Evolutionary conservation across 2,113 vertebrate species (phyloP).

Genomic region (Grus americana): DNA sequence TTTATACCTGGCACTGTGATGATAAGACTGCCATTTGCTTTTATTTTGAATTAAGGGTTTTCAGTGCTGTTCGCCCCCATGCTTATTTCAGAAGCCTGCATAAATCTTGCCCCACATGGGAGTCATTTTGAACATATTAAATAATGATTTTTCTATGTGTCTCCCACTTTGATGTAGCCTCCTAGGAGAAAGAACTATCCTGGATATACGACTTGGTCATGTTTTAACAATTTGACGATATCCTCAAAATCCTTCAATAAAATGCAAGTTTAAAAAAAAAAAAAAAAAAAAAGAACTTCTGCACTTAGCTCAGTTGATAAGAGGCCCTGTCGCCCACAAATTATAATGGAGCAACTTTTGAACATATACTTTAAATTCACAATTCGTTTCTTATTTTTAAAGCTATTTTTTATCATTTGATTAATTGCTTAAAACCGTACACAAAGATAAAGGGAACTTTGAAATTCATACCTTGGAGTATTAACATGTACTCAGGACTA

Average conservation of each 20-base stretch:
- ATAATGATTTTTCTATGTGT: slow-evolving; percentile 13
- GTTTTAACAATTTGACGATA: slow-evolving; percentile 26
- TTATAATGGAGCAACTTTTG: slow-evolving; percentile 1
- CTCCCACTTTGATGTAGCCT: slow-evolving; percentile 18
- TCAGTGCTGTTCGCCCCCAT: background rate
- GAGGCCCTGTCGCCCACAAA: background rate
- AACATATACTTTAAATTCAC: slow-evolving; percentile 38
- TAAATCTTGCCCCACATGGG: background rate
- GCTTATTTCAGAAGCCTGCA: background rate
- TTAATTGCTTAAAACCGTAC: slow-evolving; percentile 71
- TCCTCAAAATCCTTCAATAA: slow-evolving; percentile 13
- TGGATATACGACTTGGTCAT: background rate
- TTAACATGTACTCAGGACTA: slow-evolving; percentile 64
- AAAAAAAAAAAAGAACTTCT: background rate
- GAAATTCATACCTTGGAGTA: slow-evolving; percentile 73
- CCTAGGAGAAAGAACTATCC: background rate
- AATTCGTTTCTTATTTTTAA: slow-evolving; percentile 39
- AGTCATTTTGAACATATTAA: slow-evolving; percentile 19
- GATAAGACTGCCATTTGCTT: background rate
- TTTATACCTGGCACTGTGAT: background rate
- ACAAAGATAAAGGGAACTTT: slow-evolving; percentile 72
- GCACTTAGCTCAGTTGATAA: background rate
- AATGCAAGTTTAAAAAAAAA: background rate
- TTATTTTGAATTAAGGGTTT: background rate
- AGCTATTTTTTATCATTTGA: slow-evolving; percentile 59